phyloP scores from a whole-genome alignment of 2,888 invertebrate species.

The Pterostichus niger region DNA sequence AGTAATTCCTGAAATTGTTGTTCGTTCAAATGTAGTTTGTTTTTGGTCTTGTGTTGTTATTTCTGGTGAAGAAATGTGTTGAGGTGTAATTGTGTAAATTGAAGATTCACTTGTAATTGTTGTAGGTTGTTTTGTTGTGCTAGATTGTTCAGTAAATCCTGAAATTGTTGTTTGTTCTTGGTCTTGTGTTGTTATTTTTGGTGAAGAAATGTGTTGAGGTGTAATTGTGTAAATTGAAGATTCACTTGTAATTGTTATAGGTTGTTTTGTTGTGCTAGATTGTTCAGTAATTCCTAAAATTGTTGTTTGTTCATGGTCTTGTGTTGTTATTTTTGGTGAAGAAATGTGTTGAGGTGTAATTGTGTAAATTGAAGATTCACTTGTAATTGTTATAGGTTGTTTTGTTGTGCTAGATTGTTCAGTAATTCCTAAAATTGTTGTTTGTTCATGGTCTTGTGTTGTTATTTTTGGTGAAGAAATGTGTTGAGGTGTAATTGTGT shows the following conservation, averaged over 20 bases:
- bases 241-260: not conserved
- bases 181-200: not conserved
- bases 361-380: not conserved
- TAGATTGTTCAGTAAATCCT: too few species aligned
- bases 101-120: too few species aligned
- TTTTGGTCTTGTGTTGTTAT: not conserved
- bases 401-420: constrained; percentile 17
- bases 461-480: not conserved
- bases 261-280: constrained; percentile 25
- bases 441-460: constrained; percentile 2
- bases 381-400: not conserved
- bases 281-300: not conserved
- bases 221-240: constrained; percentile 1
- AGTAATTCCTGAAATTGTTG: not conserved
- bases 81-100: too few species aligned
- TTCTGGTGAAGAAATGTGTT: too few species aligned
- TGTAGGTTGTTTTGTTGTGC: too few species aligned
- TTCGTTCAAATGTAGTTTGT: constrained; percentile 26
- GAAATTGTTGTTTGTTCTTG: constrained; percentile 20
- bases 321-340: constrained; percentile 20
- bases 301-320: constrained; percentile 50
- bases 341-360: constrained; percentile 35
- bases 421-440: not conserved
- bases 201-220: not conserved
- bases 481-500: constrained; percentile 11